These are phyloP conservation scores for Anoplius nigerrimus DNA, from an alignment of 2,888 invertebrate genomes.

Conservation along the genomic window DNA sequence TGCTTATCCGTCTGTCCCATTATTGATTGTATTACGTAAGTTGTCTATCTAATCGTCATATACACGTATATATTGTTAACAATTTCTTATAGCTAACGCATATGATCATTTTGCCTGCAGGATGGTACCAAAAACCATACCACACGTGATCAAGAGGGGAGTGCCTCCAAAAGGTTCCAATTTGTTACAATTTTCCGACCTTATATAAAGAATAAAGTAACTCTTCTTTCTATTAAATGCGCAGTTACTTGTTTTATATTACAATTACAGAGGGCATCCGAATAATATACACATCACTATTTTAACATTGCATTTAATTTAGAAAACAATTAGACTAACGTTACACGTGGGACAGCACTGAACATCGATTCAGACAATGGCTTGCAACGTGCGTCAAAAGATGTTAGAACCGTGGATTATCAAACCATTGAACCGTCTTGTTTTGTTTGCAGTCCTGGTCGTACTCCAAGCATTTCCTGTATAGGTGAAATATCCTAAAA, in stretches of 20 bases:
- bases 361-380: too few species aligned
- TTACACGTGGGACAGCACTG: too few species aligned
- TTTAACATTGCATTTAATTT: too few species aligned
- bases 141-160: slow-evolving; percentile 91
- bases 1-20: slow-evolving; percentile 99
- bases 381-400: too few species aligned
- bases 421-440: slow-evolving; percentile 8
- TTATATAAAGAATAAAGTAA: too few species aligned
- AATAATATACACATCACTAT: too few species aligned
- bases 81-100: not conserved
- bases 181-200: too few species aligned
- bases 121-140: slow-evolving; percentile 93
- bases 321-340: not conserved
- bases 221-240: too few species aligned
- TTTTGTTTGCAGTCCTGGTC: not conserved
- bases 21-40: slow-evolving; percentile 96
- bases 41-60: too few species aligned
- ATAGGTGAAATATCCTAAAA: not conserved
- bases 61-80: not conserved
- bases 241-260: too few species aligned
- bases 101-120: slow-evolving; percentile 76
- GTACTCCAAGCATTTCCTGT: not conserved
- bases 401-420: slow-evolving; percentile 6
- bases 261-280: too few species aligned
- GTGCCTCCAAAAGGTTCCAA: slow-evolving; percentile 59